phyloP scores from a whole-genome alignment of 2,113 vertebrate genomes.

The Oryzias melastigma region DNA sequence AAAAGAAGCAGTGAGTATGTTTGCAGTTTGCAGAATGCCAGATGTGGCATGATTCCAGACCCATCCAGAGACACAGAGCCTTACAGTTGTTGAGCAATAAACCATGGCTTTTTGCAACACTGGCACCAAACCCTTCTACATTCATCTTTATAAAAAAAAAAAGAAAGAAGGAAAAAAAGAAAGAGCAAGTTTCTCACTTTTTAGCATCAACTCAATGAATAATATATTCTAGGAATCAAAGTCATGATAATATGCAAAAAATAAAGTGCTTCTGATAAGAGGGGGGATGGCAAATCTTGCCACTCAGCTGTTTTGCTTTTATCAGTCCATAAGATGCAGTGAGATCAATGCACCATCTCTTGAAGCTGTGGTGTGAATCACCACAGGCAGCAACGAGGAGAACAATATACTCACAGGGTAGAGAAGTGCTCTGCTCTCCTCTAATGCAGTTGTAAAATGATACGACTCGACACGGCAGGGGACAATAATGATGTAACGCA shows the following conservation, averaged over 20 bases:
- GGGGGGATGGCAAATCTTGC: constrained; percentile 27
- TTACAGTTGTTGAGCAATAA: constrained; percentile 49
- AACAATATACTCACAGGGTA: constrained; percentile 36
- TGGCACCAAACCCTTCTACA: constrained; percentile 39
- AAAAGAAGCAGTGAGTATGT: constrained; percentile 9
- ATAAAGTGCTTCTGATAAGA: constrained; percentile 50
- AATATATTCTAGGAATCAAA: constrained; percentile 59
- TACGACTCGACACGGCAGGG: constrained; percentile 46
- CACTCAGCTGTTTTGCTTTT: constrained; percentile 58
- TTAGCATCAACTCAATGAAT: constrained; percentile 54
- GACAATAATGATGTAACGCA: constrained; percentile 54
- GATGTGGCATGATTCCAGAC: constrained; percentile 51
- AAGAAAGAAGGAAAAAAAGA: constrained; percentile 22
- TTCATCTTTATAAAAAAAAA: constrained; percentile 10
- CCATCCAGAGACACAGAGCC: constrained; percentile 42
- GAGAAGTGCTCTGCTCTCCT: constrained; percentile 40
- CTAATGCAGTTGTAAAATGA: constrained; percentile 51
- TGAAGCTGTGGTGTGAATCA: constrained; percentile 43
- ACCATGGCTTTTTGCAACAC: constrained; percentile 58
- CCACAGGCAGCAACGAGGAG: constrained; percentile 42
- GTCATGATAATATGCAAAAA: constrained; percentile 50
- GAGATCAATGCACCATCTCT: constrained; percentile 56
- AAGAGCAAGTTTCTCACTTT: constrained; percentile 32
- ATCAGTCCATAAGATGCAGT: constrained; percentile 39
- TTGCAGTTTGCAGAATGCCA: constrained; percentile 35